Conservation (phyloP, 2,797 vertebrate genomes). For the Cheirogaleus major region DNA sequence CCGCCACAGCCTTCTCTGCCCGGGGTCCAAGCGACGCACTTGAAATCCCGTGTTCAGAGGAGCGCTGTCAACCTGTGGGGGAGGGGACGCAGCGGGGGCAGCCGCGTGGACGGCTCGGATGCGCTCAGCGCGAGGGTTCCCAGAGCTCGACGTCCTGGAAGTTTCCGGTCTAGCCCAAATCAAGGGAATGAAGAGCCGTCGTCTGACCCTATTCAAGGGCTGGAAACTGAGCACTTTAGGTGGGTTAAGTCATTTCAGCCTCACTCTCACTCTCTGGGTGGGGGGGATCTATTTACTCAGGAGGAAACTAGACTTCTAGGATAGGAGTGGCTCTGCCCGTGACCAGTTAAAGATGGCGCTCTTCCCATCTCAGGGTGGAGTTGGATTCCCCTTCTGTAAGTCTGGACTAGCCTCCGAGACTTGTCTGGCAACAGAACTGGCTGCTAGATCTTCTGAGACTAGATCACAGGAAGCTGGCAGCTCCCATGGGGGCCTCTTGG, state of each 20-base stretch:
- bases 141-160: background rate
- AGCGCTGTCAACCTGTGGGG: fast-evolving
- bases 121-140: fast-evolving
- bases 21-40: fast-evolving
- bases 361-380: fast-evolving
- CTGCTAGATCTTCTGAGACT: background rate
- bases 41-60: background rate
- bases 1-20: fast-evolving
- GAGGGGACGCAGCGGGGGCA: fast-evolving
- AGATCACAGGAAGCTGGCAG: fast-evolving
- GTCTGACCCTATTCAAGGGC: fast-evolving
- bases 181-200: too few relatives aligned
- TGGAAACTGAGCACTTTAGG: fast-evolving
- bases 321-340: fast-evolving
- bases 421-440: too few relatives aligned
- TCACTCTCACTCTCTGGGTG: fast-evolving
- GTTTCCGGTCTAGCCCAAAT: fast-evolving
- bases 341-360: fast-evolving
- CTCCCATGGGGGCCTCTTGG: background rate
- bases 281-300: fast-evolving
- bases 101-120: fast-evolving
- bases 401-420: fast-evolving
- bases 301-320: fast-evolving
- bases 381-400: too few relatives aligned
- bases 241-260: fast-evolving